phyloP scores from a whole-genome alignment of 2,113 vertebrate species.

The Oreochromis aureus region DNA sequence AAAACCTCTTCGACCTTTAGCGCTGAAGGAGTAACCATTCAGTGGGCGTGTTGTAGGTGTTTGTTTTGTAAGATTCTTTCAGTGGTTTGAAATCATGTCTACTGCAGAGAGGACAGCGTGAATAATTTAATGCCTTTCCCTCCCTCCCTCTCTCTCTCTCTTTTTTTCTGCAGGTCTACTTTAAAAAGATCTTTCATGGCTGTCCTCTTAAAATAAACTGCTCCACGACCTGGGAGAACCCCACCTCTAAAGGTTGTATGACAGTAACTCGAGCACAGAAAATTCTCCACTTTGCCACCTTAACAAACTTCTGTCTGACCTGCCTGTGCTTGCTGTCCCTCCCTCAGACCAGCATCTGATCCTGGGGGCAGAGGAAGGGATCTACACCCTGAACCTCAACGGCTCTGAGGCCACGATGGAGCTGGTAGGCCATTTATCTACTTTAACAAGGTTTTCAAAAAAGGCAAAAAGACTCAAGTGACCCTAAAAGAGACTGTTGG shows the following conservation, averaged over 20 bases:
- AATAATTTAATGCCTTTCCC: neutral
- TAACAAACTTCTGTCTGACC: neutral
- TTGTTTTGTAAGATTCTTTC: neutral
- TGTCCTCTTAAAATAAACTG: conserved; percentile 83
- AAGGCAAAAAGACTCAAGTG: neutral
- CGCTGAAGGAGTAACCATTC: neutral
- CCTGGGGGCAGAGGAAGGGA: conserved; percentile 85
- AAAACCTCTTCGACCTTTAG: neutral
- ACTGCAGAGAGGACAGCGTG: neutral
- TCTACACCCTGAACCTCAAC: conserved; percentile 83
- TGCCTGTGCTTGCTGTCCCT: neutral
- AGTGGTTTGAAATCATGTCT: neutral
- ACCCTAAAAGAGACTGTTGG: neutral
- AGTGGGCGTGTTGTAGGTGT: neutral
- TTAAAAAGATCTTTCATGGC: conserved; percentile 85
- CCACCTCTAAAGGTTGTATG: conserved; percentile 75
- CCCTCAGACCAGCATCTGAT: conserved; percentile 81
- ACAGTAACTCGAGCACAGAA: neutral
- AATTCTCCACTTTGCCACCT: neutral
- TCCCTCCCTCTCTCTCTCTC: neutral
- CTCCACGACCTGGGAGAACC: conserved; percentile 79
- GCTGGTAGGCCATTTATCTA: conserved; percentile 69
- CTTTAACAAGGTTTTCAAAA: neutral
- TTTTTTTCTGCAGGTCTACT: conserved; percentile 65
- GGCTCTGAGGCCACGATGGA: conserved; percentile 82